Base-by-base conservation (phyloP, 2,888 invertebrate species). In the Nomada fabriciana region DNA sequence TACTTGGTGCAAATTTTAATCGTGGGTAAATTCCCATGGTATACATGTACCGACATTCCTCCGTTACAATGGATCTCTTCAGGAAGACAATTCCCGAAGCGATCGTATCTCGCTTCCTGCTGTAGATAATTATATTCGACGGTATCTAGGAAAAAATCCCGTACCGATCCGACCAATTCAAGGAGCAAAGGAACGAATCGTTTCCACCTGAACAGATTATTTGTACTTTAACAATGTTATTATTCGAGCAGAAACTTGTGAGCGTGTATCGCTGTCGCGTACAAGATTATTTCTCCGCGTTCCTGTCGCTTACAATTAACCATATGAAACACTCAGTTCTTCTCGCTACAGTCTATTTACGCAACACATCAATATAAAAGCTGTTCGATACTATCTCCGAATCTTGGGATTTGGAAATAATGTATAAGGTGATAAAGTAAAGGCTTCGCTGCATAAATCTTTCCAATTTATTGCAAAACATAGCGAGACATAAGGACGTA, bases 11-110 rank as follows among this genome's bases (percentile, higher is more conserved):
- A 87, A 87, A 91, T 92, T 89, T 93, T 94, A 94, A 94, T 93
- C 92, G 93, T 93, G 94, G 92, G 94, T 94, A 93, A 94, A 92
- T 94, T 94, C 93, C 92, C 94, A 94, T 90, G 91, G 89, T 89
- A 89, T 86, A 83, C 77, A 67, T 89, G 88, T 86, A 86, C 89
- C 89, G 86, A 88, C 86, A 89, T 91, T 90, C 90, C 89, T 89
- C 74, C 76, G 80, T 90, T 90, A 91, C 92, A 91, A 92, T 91
- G 89, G 89, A 90, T 90, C 89, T 90, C 90, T 91, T 90, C 83
- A 85, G 89, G 90, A 91, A 92, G 89, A 90, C 88, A 89, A 83
- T 90, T 91, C 89, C 85, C 89, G 86, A 83, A 85, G 83, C 81
- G 92, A 92, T 92, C 80, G 84, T 91, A 92, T 92, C 92, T 87